Base-by-base conservation (phyloP, 2,888 invertebrate species). In the Patella caerulea region DNA sequence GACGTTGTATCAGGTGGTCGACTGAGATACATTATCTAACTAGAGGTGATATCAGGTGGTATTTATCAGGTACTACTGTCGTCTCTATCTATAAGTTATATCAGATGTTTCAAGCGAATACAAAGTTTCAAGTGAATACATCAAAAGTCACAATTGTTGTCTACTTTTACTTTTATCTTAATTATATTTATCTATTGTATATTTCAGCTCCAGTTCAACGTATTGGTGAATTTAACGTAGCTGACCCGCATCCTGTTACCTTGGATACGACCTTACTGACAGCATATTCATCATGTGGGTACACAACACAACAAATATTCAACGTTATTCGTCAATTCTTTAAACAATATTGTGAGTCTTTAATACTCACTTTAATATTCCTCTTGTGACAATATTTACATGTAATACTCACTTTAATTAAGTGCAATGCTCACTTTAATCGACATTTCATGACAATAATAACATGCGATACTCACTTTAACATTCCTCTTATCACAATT, bases 271-370 rank as follows among this genome's bases (percentile, higher is more conserved):
- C 19, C 24, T 24, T 65, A 65, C 65, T 65, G 65, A 65, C 65
- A 65, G 65, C 65, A 1, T 65, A 11, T 65, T 24, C 65, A 65
- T 65, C 65, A 65, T 65, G 65, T 65, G 65, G 65, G 65, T 65
- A 65, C 24, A 24, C 65, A 65, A 65, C 65, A 65, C 65, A 65
- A 65, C 65, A 24, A 24, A 24, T 65, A 65, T 65, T 65, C 24
- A 19, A 15, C 24, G 19, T 65, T 65, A 24, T 65, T 65, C 19
- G 24, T 24, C 12, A 65, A 65, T 24, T 65, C 19, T 65, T 65
- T 65, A 24, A 65, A 24, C 65, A 14, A 65, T 24, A 24, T 65
- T 14, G 65, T 65, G 65, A 65, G 65, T 65, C 19, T 19, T 24
- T n/a, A 65, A 24, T 24, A 65, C 65, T 65, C 65, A 65, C 65